A percentile compares a stretch with the other conserved stretches of the same genome.
phyloP scores from a whole-genome alignment of 2,113 vertebrate genomes.

The Sigmodon hispidus region DNA sequence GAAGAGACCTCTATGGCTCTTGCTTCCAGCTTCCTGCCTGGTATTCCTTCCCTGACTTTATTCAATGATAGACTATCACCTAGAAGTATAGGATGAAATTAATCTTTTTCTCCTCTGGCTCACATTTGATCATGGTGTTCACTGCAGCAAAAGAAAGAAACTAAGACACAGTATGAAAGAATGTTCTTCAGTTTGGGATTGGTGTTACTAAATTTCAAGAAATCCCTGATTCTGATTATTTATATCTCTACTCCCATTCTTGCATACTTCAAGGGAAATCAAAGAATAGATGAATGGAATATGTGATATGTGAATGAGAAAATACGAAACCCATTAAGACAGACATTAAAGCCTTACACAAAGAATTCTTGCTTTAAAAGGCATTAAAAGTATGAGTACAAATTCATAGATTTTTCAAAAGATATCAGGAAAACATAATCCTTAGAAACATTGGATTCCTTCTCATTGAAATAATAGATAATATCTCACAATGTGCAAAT shows the following conservation, averaged over 20 bases:
- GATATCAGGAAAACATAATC: not conserved
- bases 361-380: no score
- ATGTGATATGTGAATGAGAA: not conserved
- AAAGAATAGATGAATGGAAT: not conserved
- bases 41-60: not conserved
- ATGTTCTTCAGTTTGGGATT: no score
- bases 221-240: not conserved
- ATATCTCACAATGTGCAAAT: not conserved
- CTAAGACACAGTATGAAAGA: not conserved
- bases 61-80: not conserved
- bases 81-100: not conserved
- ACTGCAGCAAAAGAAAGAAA: not conserved
- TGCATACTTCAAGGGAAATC: not conserved
- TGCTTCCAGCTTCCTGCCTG: not conserved
- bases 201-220: not conserved
- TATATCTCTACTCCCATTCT: no score
- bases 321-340: not conserved
- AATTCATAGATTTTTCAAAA: not conserved
- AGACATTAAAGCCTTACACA: not conserved
- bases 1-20: no score
- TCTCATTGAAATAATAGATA: not conserved
- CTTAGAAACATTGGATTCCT: not conserved
- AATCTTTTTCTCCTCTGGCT: not conserved
- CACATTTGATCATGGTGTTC: not conserved
- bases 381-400: not conserved